Evolutionary conservation across 1,140 invertebrate genomes (phyloP), one percentile per base, ranked within the genome.

Genomic region (Caerostris darwini): DNA sequence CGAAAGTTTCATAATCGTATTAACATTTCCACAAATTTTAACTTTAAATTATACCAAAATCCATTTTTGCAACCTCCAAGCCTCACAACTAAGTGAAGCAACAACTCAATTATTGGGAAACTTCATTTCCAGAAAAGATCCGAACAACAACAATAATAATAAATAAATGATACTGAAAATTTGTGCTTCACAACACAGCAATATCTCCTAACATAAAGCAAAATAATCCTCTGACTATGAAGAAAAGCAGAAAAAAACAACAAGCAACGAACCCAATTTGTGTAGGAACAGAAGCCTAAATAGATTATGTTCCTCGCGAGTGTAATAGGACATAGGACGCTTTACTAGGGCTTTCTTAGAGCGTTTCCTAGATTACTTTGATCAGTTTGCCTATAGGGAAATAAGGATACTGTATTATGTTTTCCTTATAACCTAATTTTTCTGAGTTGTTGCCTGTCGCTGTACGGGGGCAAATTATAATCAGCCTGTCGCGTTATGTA

Each of bases 331-430:
- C 69, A 71, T n/a, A n/a, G 81, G 17, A 8, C 81, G 81, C 56
- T 83, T 56, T 83, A 54, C 53, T 57, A 50, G n/a, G 53, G 54
- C 12, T n/a, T 83, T 56, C 81, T 71, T 10, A 83, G 56, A 56
- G 53, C 81, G 53, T 83, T 83, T 83, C 81, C 12, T 14, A 83
- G 81, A 83, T 83, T 83, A 83, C 81, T 17, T 83, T 83, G 81
- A 83, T 83, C 81, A 83, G 81, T 83, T 57, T 17, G 81, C 8
- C 53, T 54, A n/a, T 54, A 56, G 56, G 81, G 81, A 83, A 71
- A 83, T 83, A 83, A 56, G 56, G 81, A 83, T 83, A 83, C 81
- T 17, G 53, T 3, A 12, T 10, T 3, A 50, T 71, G 69, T 50
- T 71, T 71, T 71, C 69, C 50, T 8, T 71, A 50, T 34, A 71